Base-by-base conservation (phyloP, 2,888 invertebrate species). In the Amphipoea oculea region DNA sequence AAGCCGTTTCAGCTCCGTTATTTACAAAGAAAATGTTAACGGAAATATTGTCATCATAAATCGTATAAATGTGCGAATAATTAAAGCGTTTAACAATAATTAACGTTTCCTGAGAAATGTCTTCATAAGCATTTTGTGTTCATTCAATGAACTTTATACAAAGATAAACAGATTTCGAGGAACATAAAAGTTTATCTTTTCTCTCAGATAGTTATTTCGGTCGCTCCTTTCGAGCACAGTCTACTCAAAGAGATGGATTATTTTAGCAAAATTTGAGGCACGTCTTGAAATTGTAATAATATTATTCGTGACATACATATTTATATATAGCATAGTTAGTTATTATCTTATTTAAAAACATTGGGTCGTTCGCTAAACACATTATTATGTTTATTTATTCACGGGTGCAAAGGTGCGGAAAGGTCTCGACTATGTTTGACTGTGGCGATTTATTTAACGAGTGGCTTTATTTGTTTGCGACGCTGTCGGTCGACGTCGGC, bases 401-500 rank as follows among this genome's bases (percentile, higher is more conserved):
- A 91, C 89, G 88, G 89, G 91, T 90, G 90, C 88, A 91, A 90
- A 94, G 93, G 94, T 93, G 95, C 93, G 93, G 94, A 94, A 93
- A 94, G 94, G 93, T 93, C 93, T 90, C 90, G 90, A 88, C 92
- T 91, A 93, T 94, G 95, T 95, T 95, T 94, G 94, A 94, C 93
- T 94, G 93, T 89, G 92, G 93, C 94, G 94, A 95, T 95, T 95
- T 95, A 94, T 95, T 94, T 94, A 95, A 95, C 93, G 94, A 95
- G 94, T 93, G 92, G 93, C 94, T 94, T 95, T 95, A 95, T 95
- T 95, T 95, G 95, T 94, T 94, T 94, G 93, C 89, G 91, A 92
- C 92, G 90, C 91, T 89, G 90, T 87, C 89, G 91, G 91, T 88
- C 90, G 87, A 83, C 84, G 83, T 77, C 73, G 91, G 91, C 91